Percentiles rank a stretch among this genome's conserved stretches.
Evolutionary conservation across 2,888 invertebrate species (phyloP).

Genomic region (Caenorhabditis becei): DNA sequence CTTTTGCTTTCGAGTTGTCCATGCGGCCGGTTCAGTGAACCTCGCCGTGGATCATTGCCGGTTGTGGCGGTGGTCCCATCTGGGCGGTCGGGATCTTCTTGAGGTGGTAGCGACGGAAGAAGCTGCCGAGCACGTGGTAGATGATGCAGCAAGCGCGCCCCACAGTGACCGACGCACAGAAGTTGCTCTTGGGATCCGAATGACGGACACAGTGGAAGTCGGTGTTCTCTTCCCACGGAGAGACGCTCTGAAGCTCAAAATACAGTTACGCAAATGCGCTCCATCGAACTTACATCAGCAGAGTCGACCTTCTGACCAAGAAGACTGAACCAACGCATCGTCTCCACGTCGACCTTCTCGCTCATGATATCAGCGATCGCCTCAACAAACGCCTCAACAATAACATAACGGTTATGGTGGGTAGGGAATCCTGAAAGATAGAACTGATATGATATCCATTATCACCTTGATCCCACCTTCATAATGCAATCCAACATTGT

Average conservation of each 20-base stretch:
- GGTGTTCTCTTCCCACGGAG: conserved; percentile 64
- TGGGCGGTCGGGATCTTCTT: conserved; percentile 47
- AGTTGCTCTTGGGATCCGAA: conserved; percentile 52
- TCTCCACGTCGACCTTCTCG: conserved; percentile 53
- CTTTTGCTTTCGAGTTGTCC: too few relatives aligned
- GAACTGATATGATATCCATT: background rate
- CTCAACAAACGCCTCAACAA: conserved; percentile 73
- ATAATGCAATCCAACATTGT: conserved; percentile 65
- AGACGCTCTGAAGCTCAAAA: conserved; percentile 23
- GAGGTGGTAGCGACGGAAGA: conserved; percentile 62
- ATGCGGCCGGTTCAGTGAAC: background rate
- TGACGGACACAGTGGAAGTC: conserved; percentile 64
- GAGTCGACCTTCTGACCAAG: conserved; percentile 54
- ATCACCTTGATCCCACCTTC: conserved; percentile 62
- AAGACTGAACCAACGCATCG: conserved; percentile 59
- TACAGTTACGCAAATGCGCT: background rate
- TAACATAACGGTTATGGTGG: conserved; percentile 65
- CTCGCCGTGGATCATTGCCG: background rate
- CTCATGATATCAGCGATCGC: conserved; percentile 67
- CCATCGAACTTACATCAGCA: conserved; percentile 25
- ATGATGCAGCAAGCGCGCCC: conserved; percentile 68
- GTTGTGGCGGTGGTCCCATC: conserved; percentile 1
- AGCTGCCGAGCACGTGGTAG: conserved; percentile 62
- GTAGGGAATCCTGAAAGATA: conserved; percentile 64
- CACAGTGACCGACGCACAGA: conserved; percentile 63